Base-by-base conservation (phyloP, 2,113 vertebrate species). In the Crotalus viridis region DNA sequence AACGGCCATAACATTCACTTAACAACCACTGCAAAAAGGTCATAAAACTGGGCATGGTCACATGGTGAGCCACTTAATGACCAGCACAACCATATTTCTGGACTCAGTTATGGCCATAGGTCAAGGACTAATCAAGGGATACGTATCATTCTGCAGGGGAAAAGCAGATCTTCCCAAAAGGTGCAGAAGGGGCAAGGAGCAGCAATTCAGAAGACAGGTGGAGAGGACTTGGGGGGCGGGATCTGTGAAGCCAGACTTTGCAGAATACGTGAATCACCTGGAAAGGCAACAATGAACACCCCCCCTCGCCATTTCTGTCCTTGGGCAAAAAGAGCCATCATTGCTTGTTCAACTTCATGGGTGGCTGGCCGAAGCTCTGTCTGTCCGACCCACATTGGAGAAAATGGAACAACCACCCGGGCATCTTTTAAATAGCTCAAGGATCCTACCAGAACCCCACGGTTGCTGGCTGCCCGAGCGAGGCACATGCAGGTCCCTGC, bases 401-500 rank as follows among this genome's bases (percentile, higher is more conserved):
- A n/a, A 69, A 69, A 13, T n/a, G 61, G 61, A n/a, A 64, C 8
- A 3, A 61, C 24, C 59, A 21, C 56, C 0, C 4, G 17, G 56
- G 56, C 3, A 81, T 0, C 33, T 21, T 39, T 43, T 3, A 8
- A 43, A 43, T 8, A 17, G 33, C 33, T 81, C 33, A 7, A 21
- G 17, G n/a, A 43, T 19, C 74, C 33, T 98, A 99, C 99, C 98
- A 85, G 98, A 13, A 99, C 99, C 0, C 99, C 99, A 10, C 98
- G 97, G 89, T 98, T 97, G 0, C 98, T 93, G 0, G 99, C 98
- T 0, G 99, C 99, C 95, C 99, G 97, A 95, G 97, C 94, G 9
- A 99, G 98, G 1, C 98, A 97, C 0, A 98, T 98, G 46, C 99
- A 99, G 96, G 99, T 99, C 54, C 99, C 99, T 0, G 99, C 99